Evolutionary conservation across 2,888 invertebrate species (phyloP), one percentile per base, ranked within the genome.

Genomic region (Dasypolia templi): DNA sequence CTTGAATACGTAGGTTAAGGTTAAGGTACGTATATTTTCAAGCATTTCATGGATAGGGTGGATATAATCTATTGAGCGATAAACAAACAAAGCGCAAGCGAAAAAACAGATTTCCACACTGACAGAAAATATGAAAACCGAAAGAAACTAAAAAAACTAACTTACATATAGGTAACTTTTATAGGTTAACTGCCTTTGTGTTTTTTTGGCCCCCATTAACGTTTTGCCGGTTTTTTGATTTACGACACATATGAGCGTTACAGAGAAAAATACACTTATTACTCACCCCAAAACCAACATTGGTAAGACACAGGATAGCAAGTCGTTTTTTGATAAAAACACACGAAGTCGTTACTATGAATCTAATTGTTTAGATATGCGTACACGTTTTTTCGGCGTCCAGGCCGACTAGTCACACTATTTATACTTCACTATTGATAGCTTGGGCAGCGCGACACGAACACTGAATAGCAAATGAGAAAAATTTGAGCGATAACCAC

Each of bases 401-500:
- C 89, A 88, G 87, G 86, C 89, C 86, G 89, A 83, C 84, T 86
- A 90, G 87, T 81, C 81, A 86, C 90, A 93, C 94, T 93, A 93
- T 93, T 93, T 90, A 93, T 93, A 92, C 86, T 88, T 89, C 87
- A 92, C 90, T 92, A 91, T 91, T 91, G 92, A 93, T 92, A 93
- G 92, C 90, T 91, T 86, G 90, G 86, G 87, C 91, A 90, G 87
- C 88, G 87, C 92, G 90, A 89, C 90, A 86, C 91, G 88, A 87
- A 90, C 88, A 90, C 92, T 92, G 93, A 93, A 93, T 93, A 89
- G 89, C 93, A 94, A 94, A 94, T 94, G 94, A 94, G 93, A 91
- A 92, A 94, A 94, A 94, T 93, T 92, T 90, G 88, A 89, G 87
- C 87, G 84, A 83, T 88, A 88, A 88, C 85, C 88, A 87, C 83